A percentile compares a stretch with the other conserved stretches of the same genome.
phyloP scores from a whole-genome alignment of 2,797 vertebrate species.

The Sebastes hubbsi region DNA sequence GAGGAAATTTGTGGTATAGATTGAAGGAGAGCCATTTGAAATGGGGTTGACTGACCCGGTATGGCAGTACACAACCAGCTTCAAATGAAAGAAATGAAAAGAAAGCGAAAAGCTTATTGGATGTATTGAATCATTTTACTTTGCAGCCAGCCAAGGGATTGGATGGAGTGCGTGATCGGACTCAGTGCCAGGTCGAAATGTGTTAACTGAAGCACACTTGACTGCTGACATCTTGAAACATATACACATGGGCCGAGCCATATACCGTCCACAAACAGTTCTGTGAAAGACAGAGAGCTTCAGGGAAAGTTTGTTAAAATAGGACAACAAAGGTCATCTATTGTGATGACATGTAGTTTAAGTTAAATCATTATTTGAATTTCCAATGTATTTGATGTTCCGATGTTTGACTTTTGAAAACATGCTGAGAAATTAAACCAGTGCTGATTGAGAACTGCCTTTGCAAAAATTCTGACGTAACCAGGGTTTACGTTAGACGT shows the following conservation, averaged over 20 bases:
- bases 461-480: neutral
- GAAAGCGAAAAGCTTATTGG: conserved; percentile 82
- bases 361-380: neutral
- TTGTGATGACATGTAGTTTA: neutral
- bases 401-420: neutral
- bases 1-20: conserved; percentile 69
- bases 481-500: fast-evolving
- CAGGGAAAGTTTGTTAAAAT: neutral
- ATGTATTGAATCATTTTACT: conserved; percentile 83
- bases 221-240: conserved; percentile 45
- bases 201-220: conserved; percentile 56
- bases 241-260: conserved; percentile 1
- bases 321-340: neutral
- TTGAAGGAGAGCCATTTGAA: conserved; percentile 76
- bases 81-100: conserved; percentile 81
- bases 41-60: conserved; percentile 80
- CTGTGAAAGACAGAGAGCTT: neutral
- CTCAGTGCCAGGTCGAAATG: conserved; percentile 57
- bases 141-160: conserved; percentile 67
- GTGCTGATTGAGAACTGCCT: neutral
- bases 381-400: neutral
- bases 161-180: conserved; percentile 70
- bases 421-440: neutral
- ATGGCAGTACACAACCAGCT: conserved; percentile 66
- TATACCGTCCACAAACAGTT: conserved; percentile 4